A percentile compares a stretch with the other conserved stretches of the same genome.
Evolutionary conservation across 2,888 invertebrate species (phyloP).

Genomic region (Drosophila seclusa): DNA sequence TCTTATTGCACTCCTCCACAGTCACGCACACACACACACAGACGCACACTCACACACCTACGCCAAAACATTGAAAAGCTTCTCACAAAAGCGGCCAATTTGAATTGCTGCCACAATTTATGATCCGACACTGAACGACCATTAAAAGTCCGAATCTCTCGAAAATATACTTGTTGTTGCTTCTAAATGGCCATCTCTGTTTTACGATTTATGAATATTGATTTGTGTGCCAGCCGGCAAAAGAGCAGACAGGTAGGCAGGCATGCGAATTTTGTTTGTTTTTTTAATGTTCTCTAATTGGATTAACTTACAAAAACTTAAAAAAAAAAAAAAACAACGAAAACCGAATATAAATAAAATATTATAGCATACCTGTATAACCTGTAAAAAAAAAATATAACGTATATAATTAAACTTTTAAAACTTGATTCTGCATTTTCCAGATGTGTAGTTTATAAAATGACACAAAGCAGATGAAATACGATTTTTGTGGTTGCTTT

Average conservation of each 20-base stretch:
- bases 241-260: not conserved
- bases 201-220: slow-evolving; percentile 81
- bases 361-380: not conserved
- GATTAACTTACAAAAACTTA: slow-evolving; percentile 22
- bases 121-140: slow-evolving; percentile 73
- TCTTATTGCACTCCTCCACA: slow-evolving; percentile 70
- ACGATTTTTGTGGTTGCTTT: not conserved
- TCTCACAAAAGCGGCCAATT: slow-evolving; percentile 51
- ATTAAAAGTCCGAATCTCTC: slow-evolving; percentile 67
- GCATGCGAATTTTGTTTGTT: slow-evolving; percentile 35
- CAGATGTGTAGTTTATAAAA: not conserved
- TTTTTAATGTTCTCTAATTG: slow-evolving; percentile 57
- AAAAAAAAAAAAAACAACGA: not conserved
- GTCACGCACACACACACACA: slow-evolving; percentile 18
- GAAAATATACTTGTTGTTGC: slow-evolving; percentile 31
- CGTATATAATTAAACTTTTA: not conserved
- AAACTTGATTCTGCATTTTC: not conserved
- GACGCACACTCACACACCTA: slow-evolving; percentile 5
- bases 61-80: slow-evolving; percentile 3
- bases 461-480: not conserved
- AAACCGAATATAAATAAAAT: not conserved
- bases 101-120: slow-evolving; percentile 72
- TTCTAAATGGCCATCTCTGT: slow-evolving; percentile 35
- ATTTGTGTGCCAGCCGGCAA: slow-evolving; percentile 35
- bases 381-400: not conserved